phyloP scores from a whole-genome alignment of 1,140 invertebrate genomes.

The Scylla paramamosain region DNA sequence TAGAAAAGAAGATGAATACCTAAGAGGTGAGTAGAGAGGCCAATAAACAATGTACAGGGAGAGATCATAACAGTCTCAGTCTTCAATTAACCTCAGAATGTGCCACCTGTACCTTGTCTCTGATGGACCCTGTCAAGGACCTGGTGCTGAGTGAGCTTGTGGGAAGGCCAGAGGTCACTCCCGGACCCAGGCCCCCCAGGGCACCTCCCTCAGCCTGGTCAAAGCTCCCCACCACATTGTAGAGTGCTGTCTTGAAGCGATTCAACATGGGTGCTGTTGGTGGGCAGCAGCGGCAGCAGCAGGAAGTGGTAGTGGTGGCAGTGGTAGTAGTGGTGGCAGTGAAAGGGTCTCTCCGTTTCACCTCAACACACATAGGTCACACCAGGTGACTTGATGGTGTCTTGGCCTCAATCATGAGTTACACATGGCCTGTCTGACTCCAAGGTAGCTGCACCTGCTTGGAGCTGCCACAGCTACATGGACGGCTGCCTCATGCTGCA shows the following conservation, averaged over 20 bases:
- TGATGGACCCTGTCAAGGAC: neutral
- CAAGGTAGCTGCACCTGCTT: neutral
- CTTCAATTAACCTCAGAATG: neutral
- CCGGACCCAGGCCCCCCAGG: slow-evolving; percentile 73
- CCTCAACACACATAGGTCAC: slow-evolving; percentile 19
- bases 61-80: neutral
- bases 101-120: slow-evolving; percentile 59
- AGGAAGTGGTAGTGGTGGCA: neutral
- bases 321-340: neutral
- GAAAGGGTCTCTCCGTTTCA: neutral
- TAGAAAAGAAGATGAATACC: neutral
- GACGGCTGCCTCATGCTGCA: neutral
- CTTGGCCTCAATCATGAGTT: neutral
- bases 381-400: neutral
- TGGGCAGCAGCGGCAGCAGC: neutral
- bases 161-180: slow-evolving; percentile 64
- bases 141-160: slow-evolving; percentile 42
- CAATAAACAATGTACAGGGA: neutral
- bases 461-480: neutral
- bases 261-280: slow-evolving; percentile 79
- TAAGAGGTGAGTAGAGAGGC: neutral
- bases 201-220: slow-evolving; percentile 78
- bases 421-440: neutral
- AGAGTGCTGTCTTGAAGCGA: slow-evolving; percentile 80
- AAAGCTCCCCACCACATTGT: slow-evolving; percentile 79